Percentiles rank a stretch among this genome's conserved stretches.
phyloP scores from a whole-genome alignment of 2,888 invertebrate genomes.

The Hirtodrosophila trivittata region DNA sequence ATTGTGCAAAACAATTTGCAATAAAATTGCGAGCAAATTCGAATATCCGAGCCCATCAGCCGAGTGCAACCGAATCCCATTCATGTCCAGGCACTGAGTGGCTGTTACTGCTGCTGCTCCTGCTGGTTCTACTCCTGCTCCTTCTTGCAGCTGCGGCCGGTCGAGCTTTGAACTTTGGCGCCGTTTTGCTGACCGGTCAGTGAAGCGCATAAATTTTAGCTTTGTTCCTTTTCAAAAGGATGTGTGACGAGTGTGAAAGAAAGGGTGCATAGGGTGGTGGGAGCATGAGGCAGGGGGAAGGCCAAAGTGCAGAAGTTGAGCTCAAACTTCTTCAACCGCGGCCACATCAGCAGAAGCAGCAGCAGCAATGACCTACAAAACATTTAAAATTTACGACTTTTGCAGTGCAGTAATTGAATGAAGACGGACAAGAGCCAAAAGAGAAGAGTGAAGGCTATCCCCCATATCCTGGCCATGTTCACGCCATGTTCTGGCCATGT shows the following conservation, averaged over 20 bases:
- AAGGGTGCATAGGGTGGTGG: background rate
- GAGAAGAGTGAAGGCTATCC: slow-evolving; percentile 10
- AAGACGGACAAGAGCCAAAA: slow-evolving; percentile 69
- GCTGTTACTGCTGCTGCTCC: slow-evolving; percentile 18
- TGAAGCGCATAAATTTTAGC: slow-evolving; percentile 67
- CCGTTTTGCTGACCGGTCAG: slow-evolving; percentile 73
- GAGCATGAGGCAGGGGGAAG: background rate
- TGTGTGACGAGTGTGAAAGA: background rate
- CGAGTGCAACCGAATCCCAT: slow-evolving; percentile 38
- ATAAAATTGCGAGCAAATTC: slow-evolving; percentile 59
- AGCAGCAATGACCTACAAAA: slow-evolving; percentile 76
- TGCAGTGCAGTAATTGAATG: slow-evolving; percentile 54
- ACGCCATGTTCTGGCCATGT: slow-evolving; percentile 12
- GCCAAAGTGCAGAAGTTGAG: slow-evolving; percentile 44
- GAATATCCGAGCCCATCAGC: slow-evolving; percentile 10
- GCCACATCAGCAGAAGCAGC: slow-evolving; percentile 5
- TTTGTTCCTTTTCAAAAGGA: slow-evolving; percentile 38
- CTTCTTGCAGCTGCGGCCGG: slow-evolving; percentile 30
- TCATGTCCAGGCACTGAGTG: slow-evolving; percentile 63
- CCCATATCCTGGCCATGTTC: slow-evolving; percentile 18
- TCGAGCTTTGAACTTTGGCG: slow-evolving; percentile 78
- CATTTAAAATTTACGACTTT: slow-evolving; percentile 76
- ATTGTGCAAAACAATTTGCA: slow-evolving; percentile 72
- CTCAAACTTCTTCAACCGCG: slow-evolving; percentile 48
- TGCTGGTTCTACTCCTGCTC: background rate